A percentile compares a stretch with the other conserved stretches of the same genome.
Conservation (phyloP, 2,113 vertebrate genomes). For the Crotalus helleri region DNA sequence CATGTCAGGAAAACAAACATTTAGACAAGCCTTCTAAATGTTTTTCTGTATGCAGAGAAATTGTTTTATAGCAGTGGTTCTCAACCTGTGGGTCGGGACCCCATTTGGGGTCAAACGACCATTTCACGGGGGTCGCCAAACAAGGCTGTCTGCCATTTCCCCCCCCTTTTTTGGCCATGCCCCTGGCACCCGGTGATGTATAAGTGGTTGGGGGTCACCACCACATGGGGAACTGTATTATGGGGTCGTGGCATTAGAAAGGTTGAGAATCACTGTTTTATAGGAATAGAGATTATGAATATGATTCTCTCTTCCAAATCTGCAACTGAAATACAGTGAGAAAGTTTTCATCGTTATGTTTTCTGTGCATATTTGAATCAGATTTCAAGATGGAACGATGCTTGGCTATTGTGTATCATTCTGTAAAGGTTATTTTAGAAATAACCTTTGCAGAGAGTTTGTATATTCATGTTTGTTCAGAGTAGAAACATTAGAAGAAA, state of each 20-base stretch:
- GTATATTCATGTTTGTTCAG: not conserved
- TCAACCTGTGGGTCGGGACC: too few species aligned
- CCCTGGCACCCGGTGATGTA: too few species aligned
- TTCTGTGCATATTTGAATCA: not conserved
- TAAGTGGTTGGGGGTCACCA: too few species aligned
- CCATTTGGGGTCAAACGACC: too few species aligned
- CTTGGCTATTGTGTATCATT: not conserved
- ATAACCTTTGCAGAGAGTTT: not conserved
- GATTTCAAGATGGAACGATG: not conserved
- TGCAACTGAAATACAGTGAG: not conserved
- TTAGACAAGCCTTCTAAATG: not conserved
- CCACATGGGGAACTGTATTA: too few species aligned
- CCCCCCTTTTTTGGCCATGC: too few species aligned
- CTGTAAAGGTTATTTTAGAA: not conserved
- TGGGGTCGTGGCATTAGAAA: too few species aligned
- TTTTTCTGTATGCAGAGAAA: not conserved
- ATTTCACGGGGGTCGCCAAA: too few species aligned
- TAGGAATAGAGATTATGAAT: not conserved
- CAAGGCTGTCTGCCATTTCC: too few species aligned
- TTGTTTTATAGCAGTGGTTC: not conserved
- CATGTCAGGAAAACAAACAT: not conserved
- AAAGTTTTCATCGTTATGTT: not conserved
- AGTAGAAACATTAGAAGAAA: not conserved
- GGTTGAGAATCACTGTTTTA: too few species aligned
- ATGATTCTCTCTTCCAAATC: not conserved